Evolutionary conservation across 2,797 vertebrate species (phyloP), one percentile per base, ranked within the genome.

Genomic region (Mastacembelus armatus): DNA sequence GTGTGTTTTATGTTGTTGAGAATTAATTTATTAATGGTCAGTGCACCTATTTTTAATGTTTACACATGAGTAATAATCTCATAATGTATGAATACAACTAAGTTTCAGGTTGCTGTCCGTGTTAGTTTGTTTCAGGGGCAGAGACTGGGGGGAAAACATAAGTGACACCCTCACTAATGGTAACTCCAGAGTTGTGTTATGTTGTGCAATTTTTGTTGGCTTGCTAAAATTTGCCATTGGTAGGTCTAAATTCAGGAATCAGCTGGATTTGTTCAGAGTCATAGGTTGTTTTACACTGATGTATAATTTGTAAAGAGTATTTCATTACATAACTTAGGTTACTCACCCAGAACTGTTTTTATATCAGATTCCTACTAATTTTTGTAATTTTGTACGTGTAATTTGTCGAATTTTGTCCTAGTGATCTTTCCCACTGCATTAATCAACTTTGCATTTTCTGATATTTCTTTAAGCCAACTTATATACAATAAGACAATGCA

Each of bases 401-500:
- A 18, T 44, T 7, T 57, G 8, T 45, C 50, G 24, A 35, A 22
- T 32, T 56, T 30, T 57, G 4, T 49, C 30, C 12, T 27, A 21
- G 16, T 29, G 11, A 38, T 43, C 15, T 61, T 54, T 39, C 54
- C 43, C 14, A 30, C 30, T 21, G 7, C 36, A 45, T 64, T 26
- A 66, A 71, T 72, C 27, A 61, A 11, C 36, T 8, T 14, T 48
- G 10, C 10, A 14, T 68, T 45, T 38, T 62, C 22, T 10, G 22
- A 44, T 6, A 59, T 43, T 27, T 48, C 21, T 65, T 44, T 16
- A 11, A 33, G 19, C 6, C 50, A 48, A 38, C 7, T 67, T 76
- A 7, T 38, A 29, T 55, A 44, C 24, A 71, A 47, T 45, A 66
- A 43, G 26, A 66, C 39, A 51, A 43, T 55, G 21, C 10, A 55